Conservation (phyloP, 2,113 vertebrate species). For the Cariama cristata region DNA sequence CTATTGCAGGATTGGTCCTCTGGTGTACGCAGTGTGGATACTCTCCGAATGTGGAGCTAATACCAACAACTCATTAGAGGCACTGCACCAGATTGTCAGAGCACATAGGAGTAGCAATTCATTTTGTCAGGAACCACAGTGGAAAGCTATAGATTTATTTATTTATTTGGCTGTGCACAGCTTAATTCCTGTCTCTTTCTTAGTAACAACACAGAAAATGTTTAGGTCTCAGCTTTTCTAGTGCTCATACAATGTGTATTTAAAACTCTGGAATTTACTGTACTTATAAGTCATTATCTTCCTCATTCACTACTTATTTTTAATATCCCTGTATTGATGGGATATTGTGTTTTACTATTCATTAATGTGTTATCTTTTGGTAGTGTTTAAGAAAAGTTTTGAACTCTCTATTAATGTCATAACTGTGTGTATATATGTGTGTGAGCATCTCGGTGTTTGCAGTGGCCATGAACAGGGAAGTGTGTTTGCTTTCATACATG, state of each 20-base stretch:
- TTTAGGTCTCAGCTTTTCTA: not conserved
- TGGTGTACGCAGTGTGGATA: not conserved
- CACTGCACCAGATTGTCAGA: not conserved
- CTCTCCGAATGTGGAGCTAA: not conserved
- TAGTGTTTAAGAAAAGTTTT: not conserved
- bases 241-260: not conserved
- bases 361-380: not conserved
- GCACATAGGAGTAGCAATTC: not conserved
- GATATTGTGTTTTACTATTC: not conserved
- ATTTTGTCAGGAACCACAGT: not conserved
- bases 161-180: not conserved
- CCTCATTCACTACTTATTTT: not conserved
- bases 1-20: not conserved
- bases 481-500: not conserved
- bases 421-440: accelerated
- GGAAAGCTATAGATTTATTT: not conserved
- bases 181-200: not conserved
- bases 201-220: not conserved
- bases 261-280: not conserved
- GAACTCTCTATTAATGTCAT: accelerated
- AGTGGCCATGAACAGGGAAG: not conserved
- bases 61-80: not conserved
- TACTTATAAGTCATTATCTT: not conserved
- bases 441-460: not conserved
- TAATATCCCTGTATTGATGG: not conserved